A percentile compares a stretch with the other conserved stretches of the same genome.
Evolutionary conservation across 37 sponge, comb jelly and placozoan genomes (phyloP).

Genomic region (Diacarnus erythraeanus): DNA sequence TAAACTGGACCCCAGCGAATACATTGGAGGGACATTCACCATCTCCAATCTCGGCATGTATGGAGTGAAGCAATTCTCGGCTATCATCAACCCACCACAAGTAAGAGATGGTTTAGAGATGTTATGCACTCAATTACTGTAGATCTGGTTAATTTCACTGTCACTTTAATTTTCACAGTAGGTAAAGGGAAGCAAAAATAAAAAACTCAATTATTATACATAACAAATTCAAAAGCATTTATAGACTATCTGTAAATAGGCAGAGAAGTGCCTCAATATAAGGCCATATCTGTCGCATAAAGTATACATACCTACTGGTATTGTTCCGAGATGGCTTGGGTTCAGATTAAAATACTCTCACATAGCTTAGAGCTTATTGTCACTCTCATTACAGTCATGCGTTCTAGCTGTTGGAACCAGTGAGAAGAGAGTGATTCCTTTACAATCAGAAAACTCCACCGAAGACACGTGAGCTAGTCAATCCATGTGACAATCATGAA

Average conservation of each 20-base stretch:
- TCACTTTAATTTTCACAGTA: no score
- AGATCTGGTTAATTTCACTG: no score
- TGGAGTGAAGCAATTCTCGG: conserved; percentile 82
- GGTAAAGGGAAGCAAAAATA: no score
- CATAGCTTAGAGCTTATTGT: no score
- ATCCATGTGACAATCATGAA: neutral
- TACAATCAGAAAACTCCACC: neutral
- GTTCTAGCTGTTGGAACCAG: conserved; percentile 95
- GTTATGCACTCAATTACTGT: no score
- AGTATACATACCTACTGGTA: no score
- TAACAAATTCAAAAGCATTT: neutral
- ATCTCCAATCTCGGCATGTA: conserved; percentile 97
- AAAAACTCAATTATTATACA: no score
- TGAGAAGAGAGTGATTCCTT: conserved; percentile 78
- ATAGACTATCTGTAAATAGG: no score
- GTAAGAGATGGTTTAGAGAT: conserved; percentile 32
- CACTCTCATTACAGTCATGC: conserved; percentile 51
- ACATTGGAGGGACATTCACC: conserved; percentile 95
- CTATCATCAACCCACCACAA: conserved; percentile 96
- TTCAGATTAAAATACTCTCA: no score
- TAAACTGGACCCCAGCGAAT: conserved; percentile 87
- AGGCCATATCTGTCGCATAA: no score
- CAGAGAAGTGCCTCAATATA: no score
- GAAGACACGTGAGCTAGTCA: neutral
- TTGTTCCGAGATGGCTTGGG: no score